Conservation (phyloP, 2,888 invertebrate species). For the Labia minor region DNA sequence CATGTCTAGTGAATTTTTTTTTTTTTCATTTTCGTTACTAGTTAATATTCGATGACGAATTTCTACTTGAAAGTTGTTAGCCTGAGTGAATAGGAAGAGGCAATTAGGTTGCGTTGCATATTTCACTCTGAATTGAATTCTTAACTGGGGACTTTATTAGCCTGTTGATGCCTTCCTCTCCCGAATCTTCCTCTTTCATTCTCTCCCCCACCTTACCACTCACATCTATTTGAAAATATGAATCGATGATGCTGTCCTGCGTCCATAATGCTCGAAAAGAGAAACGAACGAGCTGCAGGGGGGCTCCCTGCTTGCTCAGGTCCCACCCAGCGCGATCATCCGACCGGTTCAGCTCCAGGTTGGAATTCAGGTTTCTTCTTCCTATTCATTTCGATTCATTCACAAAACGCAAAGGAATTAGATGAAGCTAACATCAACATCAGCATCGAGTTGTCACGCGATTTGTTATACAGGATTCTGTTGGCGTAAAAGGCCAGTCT, state of each 20-base stretch:
- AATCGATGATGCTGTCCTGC: neutral
- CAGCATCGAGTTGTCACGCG: constrained; percentile 2
- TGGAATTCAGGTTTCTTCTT: neutral
- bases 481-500: neutral
- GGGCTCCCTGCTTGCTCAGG: neutral
- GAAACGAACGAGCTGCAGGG: neutral
- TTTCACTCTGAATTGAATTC: neutral
- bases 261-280: neutral
- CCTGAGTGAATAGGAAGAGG: too few relatives aligned
- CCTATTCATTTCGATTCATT: constrained; percentile 1
- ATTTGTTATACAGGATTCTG: constrained; percentile 13
- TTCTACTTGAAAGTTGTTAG: too few relatives aligned
- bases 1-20: too few relatives aligned
- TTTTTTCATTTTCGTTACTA: too few relatives aligned
- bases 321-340: neutral
- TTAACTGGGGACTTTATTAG: neutral
- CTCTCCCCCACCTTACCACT: too few relatives aligned
- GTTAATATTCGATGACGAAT: too few relatives aligned
- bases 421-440: neutral
- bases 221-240: neutral
- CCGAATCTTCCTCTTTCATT: too few relatives aligned
- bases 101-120: neutral
- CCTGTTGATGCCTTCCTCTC: neutral
- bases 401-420: neutral
- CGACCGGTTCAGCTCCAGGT: neutral